Percentiles rank a stretch among this genome's conserved stretches.
phyloP scores from a whole-genome alignment of 2,888 invertebrate species.

The Lissonota sp. region DNA sequence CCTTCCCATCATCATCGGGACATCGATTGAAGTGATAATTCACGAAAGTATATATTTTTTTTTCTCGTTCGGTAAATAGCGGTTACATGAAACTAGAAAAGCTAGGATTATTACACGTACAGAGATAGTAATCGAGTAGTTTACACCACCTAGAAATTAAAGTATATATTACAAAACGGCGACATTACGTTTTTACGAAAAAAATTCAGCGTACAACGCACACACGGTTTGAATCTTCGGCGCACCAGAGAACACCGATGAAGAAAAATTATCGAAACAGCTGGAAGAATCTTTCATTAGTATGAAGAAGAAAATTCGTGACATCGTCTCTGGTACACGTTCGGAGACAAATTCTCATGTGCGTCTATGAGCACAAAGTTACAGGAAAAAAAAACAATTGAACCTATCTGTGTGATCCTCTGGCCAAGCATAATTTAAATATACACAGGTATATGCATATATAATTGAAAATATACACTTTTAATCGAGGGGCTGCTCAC shows the following conservation, averaged over 20 bases:
- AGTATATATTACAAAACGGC: slow-evolving; percentile 79
- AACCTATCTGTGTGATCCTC: slow-evolving; percentile 47
- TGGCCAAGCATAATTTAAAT: slow-evolving; percentile 57
- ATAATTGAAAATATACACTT: slow-evolving; percentile 39
- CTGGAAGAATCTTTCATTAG: not conserved
- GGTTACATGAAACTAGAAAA: slow-evolving; percentile 67
- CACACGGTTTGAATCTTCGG: slow-evolving; percentile 25
- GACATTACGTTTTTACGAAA: slow-evolving; percentile 66
- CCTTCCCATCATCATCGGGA: slow-evolving; percentile 80
- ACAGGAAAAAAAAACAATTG: slow-evolving; percentile 38
- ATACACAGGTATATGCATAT: slow-evolving; percentile 41
- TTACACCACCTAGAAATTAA: slow-evolving; percentile 82
- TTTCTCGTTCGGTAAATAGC: slow-evolving; percentile 54
- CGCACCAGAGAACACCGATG: not conserved
- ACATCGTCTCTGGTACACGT: not conserved
- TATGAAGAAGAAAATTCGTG: not conserved
- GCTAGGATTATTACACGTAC: slow-evolving; percentile 70
- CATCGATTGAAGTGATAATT: slow-evolving; percentile 55
- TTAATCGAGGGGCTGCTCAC: no score
- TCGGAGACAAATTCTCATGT: slow-evolving; percentile 29
- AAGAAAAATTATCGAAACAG: not conserved
- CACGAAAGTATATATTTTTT: slow-evolving; percentile 43
- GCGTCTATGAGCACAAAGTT: slow-evolving; percentile 58
- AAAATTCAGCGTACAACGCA: slow-evolving; percentile 60
- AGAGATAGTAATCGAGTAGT: slow-evolving; percentile 76